Evolutionary conservation across 2,797 vertebrate species (phyloP), one percentile per base, ranked within the genome.

Genomic region (Toxotes lorentzi): DNA sequence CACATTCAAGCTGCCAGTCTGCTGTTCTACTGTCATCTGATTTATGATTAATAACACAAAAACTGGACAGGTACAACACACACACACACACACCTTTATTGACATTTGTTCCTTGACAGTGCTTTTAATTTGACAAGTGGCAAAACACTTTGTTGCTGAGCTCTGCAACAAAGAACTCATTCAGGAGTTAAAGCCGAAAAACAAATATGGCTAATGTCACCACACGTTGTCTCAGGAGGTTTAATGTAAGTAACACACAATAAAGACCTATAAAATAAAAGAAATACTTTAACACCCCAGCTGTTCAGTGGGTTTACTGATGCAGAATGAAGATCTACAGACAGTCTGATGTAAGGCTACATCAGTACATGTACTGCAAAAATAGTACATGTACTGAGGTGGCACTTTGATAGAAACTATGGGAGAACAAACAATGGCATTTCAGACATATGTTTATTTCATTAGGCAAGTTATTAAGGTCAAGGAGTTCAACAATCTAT

Each of bases 181-280:
- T 21, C 6, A 69, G 53, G 68, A 70, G 80, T 86, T 77, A 87
- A 88, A 89, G 84, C 81, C 87, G 73, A 41, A 78, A 82, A 69
- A 82, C 32, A 74, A 64, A 73, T 50, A 82, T 84, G 67, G 69
- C 70, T 43, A 68, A 54, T 12, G 1, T 38, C 11, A 62, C 73
- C 69, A 57, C 35, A 5, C 51, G 2, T 45, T 3, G 5, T 5
- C 62, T 77, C 61, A 35, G 59, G 63, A 81, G 73, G 58, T 71
- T 89, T 80, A 76, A 81, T 54, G 76, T 62, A 82, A 38, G 13
- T 5, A 74, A 69, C 61, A 74, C 27, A 76, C 7, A 73, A 83
- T 41, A 73, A 56, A 76, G 16, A 34, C 1, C 54, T n/a, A 32
- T 32, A 56, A 73, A 51, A 71, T 30, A 73, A 64, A 61, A 56